Conservation (phyloP, 2,797 vertebrate species). For the Adrianichthys oophorus region DNA sequence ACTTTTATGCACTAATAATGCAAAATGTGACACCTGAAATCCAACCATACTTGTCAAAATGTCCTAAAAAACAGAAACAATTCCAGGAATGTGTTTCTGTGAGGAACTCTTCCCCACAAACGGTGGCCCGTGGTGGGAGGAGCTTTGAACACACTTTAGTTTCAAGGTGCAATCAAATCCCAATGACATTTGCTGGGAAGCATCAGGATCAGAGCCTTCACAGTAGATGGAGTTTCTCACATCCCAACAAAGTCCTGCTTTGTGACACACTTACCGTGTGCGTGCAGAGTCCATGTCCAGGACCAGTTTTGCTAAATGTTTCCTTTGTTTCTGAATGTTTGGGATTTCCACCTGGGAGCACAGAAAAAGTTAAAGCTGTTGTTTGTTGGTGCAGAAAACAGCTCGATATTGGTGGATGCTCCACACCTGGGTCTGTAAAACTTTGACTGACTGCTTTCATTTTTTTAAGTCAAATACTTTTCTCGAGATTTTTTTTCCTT, state of each 20-base stretch:
- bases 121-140: neutral
- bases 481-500: neutral
- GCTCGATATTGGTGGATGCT: conserved; percentile 10
- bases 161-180: conserved; percentile 37
- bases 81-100: neutral
- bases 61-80: neutral
- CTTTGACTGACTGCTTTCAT: no score
- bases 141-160: conserved; percentile 5
- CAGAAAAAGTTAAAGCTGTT: conserved; percentile 22
- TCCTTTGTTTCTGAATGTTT: conserved; percentile 98
- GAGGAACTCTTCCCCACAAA: conserved; percentile 1
- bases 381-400: conserved; percentile 26
- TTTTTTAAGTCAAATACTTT: neutral
- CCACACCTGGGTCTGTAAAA: neutral
- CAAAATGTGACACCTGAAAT: no score
- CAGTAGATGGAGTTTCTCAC: conserved; percentile 55
- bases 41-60: no score
- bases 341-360: conserved; percentile 91
- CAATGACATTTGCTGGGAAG: conserved; percentile 49
- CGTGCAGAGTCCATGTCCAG: conserved; percentile 97
- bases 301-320: conserved; percentile 94
- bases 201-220: conserved; percentile 25
- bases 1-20: no score
- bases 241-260: conserved; percentile 1
- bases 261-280: conserved; percentile 79